Percentiles rank a stretch among this genome's conserved stretches.
phyloP scores from a whole-genome alignment of 1,140 invertebrate genomes.

The Drosophila littoralis region DNA sequence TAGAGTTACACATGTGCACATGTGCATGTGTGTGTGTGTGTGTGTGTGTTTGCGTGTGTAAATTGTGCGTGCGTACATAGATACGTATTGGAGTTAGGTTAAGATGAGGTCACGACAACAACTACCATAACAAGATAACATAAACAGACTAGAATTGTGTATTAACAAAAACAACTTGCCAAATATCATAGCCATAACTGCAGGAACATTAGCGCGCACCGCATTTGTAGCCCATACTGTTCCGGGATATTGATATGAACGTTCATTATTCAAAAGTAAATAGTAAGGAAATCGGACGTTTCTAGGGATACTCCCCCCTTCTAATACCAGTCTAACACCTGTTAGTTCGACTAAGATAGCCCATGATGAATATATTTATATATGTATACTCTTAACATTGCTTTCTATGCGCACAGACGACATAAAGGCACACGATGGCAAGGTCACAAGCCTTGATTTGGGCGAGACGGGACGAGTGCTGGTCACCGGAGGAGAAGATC shows the following conservation, averaged over 20 bases:
- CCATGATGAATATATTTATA: too few species aligned
- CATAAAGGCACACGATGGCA: slow-evolving; percentile 92
- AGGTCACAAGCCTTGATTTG: slow-evolving; percentile 93
- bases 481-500: slow-evolving; percentile 98
- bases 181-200: not conserved
- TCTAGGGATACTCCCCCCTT: too few species aligned
- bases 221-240: not conserved
- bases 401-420: slow-evolving; percentile 87
- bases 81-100: slow-evolving; percentile 9
- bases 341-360: too few species aligned
- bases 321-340: too few species aligned
- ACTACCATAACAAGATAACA: slow-evolving; percentile 12
- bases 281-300: too few species aligned
- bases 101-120: slow-evolving; percentile 28
- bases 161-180: slow-evolving; percentile 10
- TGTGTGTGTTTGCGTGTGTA: not conserved
- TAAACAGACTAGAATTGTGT: not conserved
- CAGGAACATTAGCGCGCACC: not conserved
- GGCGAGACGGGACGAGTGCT: slow-evolving; percentile 96
- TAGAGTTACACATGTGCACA: slow-evolving; percentile 6
- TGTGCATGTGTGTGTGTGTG: not conserved
- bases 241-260: not conserved
- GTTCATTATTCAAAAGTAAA: too few species aligned
- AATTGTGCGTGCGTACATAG: not conserved
- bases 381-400: too few species aligned